A percentile compares a stretch with the other conserved stretches of the same genome.
phyloP scores from a whole-genome alignment of 1,140 invertebrate genomes.

The Anastrepha obliqua region DNA sequence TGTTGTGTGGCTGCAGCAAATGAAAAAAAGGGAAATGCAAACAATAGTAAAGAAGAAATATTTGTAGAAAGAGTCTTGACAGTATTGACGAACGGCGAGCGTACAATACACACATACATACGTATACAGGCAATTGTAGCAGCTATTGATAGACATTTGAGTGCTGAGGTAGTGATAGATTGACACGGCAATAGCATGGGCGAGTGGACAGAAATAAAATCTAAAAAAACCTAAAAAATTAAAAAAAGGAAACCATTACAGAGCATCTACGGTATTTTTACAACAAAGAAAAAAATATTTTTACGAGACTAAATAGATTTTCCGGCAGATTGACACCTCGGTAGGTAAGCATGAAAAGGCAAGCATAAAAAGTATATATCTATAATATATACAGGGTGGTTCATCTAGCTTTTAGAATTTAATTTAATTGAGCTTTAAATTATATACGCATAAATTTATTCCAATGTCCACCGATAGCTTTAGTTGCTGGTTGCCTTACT shows the following conservation, averaged over 20 bases:
- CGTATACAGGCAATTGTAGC: background rate
- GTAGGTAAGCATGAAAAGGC: background rate
- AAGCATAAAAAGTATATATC: no score
- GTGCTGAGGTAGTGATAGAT: constrained; percentile 10
- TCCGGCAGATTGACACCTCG: constrained; percentile 33
- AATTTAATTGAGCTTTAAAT: no score
- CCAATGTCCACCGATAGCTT: no score
- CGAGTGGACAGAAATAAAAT: constrained; percentile 38
- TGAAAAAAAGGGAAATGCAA: background rate
- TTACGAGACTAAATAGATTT: constrained; percentile 17
- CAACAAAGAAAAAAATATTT: background rate
- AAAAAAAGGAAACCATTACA: background rate
- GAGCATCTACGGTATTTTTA: background rate
- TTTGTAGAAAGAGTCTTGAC: constrained; percentile 41
- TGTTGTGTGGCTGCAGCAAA: no score
- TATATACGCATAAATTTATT: no score
- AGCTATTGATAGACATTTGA: constrained; percentile 5
- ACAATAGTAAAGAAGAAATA: background rate
- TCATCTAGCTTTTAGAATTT: no score
- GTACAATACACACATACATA: background rate
- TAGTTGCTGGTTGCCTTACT: no score
- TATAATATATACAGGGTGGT: no score
- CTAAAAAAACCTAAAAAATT: background rate
- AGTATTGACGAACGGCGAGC: constrained; percentile 2
- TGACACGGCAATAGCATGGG: constrained; percentile 37